These are phyloP conservation scores for Vesta saturnalis DNA, from an alignment of 2,888 invertebrate species.

Conservation along the genomic window DNA sequence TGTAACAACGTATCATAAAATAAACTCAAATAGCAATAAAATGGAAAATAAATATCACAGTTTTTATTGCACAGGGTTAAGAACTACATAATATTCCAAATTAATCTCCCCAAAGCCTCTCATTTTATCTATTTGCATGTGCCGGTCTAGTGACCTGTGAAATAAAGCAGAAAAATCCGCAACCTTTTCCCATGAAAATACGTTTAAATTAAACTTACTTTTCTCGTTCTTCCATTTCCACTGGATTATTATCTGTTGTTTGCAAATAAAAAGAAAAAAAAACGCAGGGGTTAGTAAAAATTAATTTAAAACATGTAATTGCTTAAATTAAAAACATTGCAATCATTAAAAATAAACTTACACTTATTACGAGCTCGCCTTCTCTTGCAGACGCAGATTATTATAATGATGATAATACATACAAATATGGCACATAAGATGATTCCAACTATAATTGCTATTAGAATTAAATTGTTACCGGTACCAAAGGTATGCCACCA, in stretches of 20 bases:
- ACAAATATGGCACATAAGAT: slow-evolving; percentile 78
- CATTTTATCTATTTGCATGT: slow-evolving; percentile 25
- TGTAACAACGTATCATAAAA: slow-evolving; percentile 26
- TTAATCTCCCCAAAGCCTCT: slow-evolving; percentile 28
- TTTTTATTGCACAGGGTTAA: slow-evolving; percentile 55
- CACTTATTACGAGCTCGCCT: slow-evolving; percentile 85
- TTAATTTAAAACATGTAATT: slow-evolving; percentile 25
- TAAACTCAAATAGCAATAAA: slow-evolving; percentile 33
- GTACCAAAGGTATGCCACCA: slow-evolving; percentile 85
- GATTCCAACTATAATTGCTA: slow-evolving; percentile 74
- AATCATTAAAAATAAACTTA: slow-evolving; percentile 65
- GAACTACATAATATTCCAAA: slow-evolving; percentile 22
- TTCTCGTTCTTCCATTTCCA: slow-evolving; percentile 85
- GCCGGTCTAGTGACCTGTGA: slow-evolving; percentile 27
- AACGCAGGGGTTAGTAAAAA: slow-evolving; percentile 32
- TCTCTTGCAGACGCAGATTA: slow-evolving; percentile 85
- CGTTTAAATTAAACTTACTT: slow-evolving; percentile 73
- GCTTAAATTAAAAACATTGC: slow-evolving; percentile 10
- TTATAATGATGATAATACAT: slow-evolving; percentile 86
- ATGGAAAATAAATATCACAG: slow-evolving; percentile 52
- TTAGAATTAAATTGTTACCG: slow-evolving; percentile 80
- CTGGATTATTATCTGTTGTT: slow-evolving; percentile 79
- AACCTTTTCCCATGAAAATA: slow-evolving; percentile 11
- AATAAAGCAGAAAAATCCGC: slow-evolving; percentile 28
- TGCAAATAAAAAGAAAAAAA: slow-evolving; percentile 55